These are phyloP conservation scores for Tetanocera ferruginea DNA, from an alignment of 2,888 invertebrate species.

Conservation along the genomic window DNA sequence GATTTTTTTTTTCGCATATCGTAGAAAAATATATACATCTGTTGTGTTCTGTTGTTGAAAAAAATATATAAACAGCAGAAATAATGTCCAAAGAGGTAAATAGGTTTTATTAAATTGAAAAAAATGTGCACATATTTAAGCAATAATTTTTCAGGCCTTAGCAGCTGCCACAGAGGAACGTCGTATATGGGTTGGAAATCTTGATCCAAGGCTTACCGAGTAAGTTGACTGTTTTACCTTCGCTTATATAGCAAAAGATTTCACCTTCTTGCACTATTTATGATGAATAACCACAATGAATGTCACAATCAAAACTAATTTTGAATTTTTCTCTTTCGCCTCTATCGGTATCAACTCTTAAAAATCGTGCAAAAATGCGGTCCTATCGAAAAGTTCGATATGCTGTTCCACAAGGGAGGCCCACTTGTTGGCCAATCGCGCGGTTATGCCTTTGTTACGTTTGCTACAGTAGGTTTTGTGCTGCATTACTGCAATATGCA, in stretches of 20 bases:
- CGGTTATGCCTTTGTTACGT: slow-evolving; percentile 95
- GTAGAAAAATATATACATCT: no score
- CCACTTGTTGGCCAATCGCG: slow-evolving; percentile 89
- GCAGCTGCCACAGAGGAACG: slow-evolving; percentile 59
- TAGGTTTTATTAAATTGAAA: background rate
- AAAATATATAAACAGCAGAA: no score
- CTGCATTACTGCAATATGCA: background rate
- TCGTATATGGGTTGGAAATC: slow-evolving; percentile 89
- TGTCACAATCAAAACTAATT: slow-evolving; percentile 47
- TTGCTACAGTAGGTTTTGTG: slow-evolving; percentile 70
- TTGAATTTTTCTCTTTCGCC: slow-evolving; percentile 46
- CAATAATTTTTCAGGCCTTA: background rate
- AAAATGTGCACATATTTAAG: background rate
- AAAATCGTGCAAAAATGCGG: slow-evolving; percentile 97
- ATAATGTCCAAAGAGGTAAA: slow-evolving; percentile 15
- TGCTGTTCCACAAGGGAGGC: slow-evolving; percentile 93
- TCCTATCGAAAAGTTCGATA: slow-evolving; percentile 94
- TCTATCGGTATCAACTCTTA: slow-evolving; percentile 93
- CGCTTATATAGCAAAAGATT: slow-evolving; percentile 41
- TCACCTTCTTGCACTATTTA: background rate
- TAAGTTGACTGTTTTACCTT: slow-evolving; percentile 74
- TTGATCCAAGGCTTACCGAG: slow-evolving; percentile 93
- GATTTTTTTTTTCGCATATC: no score
- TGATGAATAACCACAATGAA: slow-evolving; percentile 6
- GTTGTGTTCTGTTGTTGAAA: no score